phyloP scores from a whole-genome alignment of 2,888 invertebrate genomes.

The Chrysomela aeneicollis region DNA sequence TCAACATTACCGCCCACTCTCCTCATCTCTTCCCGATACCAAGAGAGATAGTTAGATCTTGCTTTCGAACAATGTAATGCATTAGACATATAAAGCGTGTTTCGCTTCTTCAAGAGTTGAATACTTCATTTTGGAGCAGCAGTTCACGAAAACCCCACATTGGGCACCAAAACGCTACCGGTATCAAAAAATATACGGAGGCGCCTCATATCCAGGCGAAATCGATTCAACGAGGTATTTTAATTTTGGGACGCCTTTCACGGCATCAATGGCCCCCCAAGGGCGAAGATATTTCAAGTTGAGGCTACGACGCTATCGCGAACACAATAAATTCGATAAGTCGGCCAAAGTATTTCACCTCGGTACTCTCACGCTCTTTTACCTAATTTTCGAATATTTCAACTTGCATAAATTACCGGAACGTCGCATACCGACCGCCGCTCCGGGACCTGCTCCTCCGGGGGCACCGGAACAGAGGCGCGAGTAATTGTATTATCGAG shows the following conservation, averaged over 20 bases:
- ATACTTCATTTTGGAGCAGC: too few species aligned
- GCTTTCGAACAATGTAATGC: too few species aligned
- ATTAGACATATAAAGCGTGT: too few species aligned
- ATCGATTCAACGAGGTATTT: slow-evolving; percentile 30
- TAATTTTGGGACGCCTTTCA: slow-evolving; percentile 32
- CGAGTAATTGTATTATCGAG: neutral
- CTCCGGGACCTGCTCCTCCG: neutral
- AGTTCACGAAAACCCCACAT: too few species aligned
- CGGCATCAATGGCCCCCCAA: slow-evolving; percentile 36
- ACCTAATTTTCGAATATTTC: slow-evolving; percentile 9
- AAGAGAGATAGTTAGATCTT: too few species aligned
- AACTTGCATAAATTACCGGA: slow-evolving; percentile 1
- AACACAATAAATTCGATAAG: slow-evolving; percentile 44
- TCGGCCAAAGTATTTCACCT: slow-evolving; percentile 38
- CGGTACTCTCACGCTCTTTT: neutral
- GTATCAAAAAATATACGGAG: too few species aligned
- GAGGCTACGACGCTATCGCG: slow-evolving; percentile 39
- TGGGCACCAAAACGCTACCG: too few species aligned
- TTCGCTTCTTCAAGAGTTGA: too few species aligned
- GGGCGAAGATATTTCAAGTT: slow-evolving; percentile 38
- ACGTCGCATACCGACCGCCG: neutral
- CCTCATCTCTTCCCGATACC: too few species aligned
- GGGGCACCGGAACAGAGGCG: neutral
- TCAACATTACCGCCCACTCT: too few species aligned
- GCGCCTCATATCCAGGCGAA: slow-evolving; percentile 2